Evolutionary conservation across 2,888 invertebrate species (phyloP), one percentile per base, ranked within the genome.

Genomic region (Meta bourneti): DNA sequence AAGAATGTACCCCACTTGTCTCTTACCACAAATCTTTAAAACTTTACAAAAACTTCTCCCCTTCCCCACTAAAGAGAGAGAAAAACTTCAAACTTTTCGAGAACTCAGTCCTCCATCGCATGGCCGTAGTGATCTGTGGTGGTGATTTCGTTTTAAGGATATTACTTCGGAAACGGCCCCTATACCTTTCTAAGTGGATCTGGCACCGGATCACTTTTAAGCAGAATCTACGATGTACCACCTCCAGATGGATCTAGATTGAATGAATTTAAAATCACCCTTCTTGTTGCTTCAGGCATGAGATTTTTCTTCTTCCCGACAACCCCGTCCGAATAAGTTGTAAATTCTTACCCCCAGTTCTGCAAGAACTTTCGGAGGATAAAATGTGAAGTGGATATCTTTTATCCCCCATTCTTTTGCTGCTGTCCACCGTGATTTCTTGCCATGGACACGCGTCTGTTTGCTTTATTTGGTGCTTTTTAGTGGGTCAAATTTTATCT

Each of bases 191-290:
- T 69, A 81, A 71, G 81, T 70, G 81, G 61, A 34, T 61, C 61
- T 54, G 16, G 20, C 34, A 16, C 20, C 61, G 34, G 61, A 79
- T 79, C 34, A 20, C 54, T 54, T 7, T 20, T 61, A 82, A 82
- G 72, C 9, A 82, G 52, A 52, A 82, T 82, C 52, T 82, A 82
- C 82, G 82, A 82, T 72, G 51, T 51, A 72, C 72, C 51, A 52
- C 70, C 52, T 51, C 51, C 51, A 52, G 13, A 52, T 48, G 48
- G 72, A 52, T 72, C 52, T 49, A 49, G 72, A 82, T 82, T 72
- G 72, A 82, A 82, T 82, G 52, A 82, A 82, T 82, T 72, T 72
- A 20, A 82, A 82, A 82, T 82, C 71, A 82, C 52, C 82, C 7
- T 81, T 69, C 81, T 61, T 48, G 51, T 70, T 70, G 70, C 81